phyloP scores from a whole-genome alignment of 2,113 vertebrate species.

The Marcusenius ussheri region DNA sequence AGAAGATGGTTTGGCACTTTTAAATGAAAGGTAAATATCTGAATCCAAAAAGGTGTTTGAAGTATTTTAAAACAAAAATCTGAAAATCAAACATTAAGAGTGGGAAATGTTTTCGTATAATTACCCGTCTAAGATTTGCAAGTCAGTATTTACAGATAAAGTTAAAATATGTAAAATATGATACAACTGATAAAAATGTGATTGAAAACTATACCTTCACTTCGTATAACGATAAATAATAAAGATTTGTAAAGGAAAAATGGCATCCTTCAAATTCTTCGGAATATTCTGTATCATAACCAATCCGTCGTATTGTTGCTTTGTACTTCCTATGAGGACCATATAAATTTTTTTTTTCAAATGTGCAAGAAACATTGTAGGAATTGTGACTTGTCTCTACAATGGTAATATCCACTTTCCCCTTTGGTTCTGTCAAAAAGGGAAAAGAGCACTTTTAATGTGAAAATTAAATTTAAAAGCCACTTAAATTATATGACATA shows the following conservation, averaged over 20 bases:
- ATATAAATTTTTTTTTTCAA: rapidly evolving
- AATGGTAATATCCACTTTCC: rapidly evolving
- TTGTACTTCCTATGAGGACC: rapidly evolving
- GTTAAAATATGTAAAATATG: background rate
- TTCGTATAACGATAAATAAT: slow-evolving; percentile 53
- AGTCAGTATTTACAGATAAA: no score
- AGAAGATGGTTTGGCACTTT: no score
- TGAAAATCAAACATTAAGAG: no score
- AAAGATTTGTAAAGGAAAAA: slow-evolving; percentile 46
- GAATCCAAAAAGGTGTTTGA: no score
- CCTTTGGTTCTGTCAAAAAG: background rate
- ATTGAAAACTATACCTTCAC: slow-evolving; percentile 55
- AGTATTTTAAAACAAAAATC: no score
- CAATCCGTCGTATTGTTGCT: background rate
- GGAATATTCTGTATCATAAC: background rate
- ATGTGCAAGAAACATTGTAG: rapidly evolving
- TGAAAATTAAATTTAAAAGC: no score
- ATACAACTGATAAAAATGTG: rapidly evolving
- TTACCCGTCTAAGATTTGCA: no score
- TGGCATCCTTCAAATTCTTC: rapidly evolving
- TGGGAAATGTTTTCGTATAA: no score
- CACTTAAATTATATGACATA: no score
- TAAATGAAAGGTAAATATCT: no score
- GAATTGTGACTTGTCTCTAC: background rate
- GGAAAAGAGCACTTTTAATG: background rate